Percentiles rank a stretch among this genome's conserved stretches.
Evolutionary conservation across 2,888 invertebrate genomes (phyloP).

Genomic region (Yponomeuta malinellus): DNA sequence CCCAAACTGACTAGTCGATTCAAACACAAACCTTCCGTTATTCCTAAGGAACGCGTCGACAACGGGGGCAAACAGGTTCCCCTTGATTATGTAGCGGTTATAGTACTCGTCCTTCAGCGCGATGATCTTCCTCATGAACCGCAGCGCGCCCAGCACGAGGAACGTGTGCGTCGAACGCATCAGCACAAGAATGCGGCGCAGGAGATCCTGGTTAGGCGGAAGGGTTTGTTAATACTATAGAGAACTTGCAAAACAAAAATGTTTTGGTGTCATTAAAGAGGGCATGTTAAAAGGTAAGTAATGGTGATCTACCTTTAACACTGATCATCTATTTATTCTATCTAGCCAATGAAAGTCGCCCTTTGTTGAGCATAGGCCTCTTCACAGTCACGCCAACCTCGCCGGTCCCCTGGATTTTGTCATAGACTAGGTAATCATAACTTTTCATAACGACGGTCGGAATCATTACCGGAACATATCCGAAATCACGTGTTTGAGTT

Average conservation of each 20-base stretch:
- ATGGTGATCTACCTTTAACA: no score
- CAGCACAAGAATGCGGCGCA: slow-evolving; percentile 94
- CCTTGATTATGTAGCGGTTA: slow-evolving; percentile 95
- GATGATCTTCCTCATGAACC: slow-evolving; percentile 97
- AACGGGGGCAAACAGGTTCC: slow-evolving; percentile 95
- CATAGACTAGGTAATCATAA: neutral
- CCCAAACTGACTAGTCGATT: neutral
- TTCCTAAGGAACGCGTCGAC: slow-evolving; percentile 97
- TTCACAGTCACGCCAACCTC: no score
- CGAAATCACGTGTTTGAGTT: no score
- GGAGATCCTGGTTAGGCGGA: slow-evolving; percentile 79
- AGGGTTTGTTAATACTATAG: neutral
- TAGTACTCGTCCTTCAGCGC: slow-evolving; percentile 99
- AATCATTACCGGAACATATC: no score
- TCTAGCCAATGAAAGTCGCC: no score
- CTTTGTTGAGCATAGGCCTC: no score
- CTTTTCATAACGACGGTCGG: neutral
- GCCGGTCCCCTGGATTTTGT: no score
- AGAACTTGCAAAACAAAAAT: neutral
- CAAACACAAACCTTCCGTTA: slow-evolving; percentile 83
- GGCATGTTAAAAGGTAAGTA: no score
- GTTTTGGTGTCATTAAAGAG: neutral
- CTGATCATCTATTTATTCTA: no score
- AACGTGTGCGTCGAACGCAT: slow-evolving; percentile 98
- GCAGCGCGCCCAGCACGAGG: slow-evolving; percentile 95